A percentile compares a stretch with the other conserved stretches of the same genome.
phyloP scores from a whole-genome alignment of 2,888 invertebrate genomes.

The Epinotia demarniana region DNA sequence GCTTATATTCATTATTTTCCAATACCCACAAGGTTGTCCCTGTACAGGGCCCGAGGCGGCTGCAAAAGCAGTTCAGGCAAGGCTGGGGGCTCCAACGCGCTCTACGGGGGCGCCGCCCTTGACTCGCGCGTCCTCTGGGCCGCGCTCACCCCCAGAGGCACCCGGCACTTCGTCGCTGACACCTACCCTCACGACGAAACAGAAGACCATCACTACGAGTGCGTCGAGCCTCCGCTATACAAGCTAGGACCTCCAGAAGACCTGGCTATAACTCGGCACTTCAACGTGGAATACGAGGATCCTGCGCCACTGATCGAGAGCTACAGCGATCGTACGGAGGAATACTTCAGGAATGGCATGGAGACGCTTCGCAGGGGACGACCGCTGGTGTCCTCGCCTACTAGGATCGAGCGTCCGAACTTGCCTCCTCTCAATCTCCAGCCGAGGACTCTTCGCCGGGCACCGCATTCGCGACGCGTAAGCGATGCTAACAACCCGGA shows the following conservation, averaged over 20 bases:
- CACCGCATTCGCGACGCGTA: slow-evolving; percentile 79
- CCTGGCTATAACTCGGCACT: slow-evolving; percentile 88
- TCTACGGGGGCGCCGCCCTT: slow-evolving; percentile 82
- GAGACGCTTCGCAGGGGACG: slow-evolving; percentile 82
- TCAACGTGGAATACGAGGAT: slow-evolving; percentile 93
- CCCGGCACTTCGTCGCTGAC: slow-evolving; percentile 90
- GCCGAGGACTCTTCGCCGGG: slow-evolving; percentile 79
- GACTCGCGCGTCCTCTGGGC: slow-evolving; percentile 92
- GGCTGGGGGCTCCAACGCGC: slow-evolving; percentile 76
- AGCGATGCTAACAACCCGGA: slow-evolving; percentile 79
- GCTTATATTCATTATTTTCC: slow-evolving; percentile 38
- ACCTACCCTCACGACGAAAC: slow-evolving; percentile 86
- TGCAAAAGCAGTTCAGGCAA: slow-evolving; percentile 84
- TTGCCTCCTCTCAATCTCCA: slow-evolving; percentile 90
- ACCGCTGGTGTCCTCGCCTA: slow-evolving; percentile 91
- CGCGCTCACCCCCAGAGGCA: slow-evolving; percentile 92
- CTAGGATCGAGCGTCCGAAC: slow-evolving; percentile 92
- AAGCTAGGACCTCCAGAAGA: slow-evolving; percentile 80
- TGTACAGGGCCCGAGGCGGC: slow-evolving; percentile 74
- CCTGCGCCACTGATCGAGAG: slow-evolving; percentile 90
- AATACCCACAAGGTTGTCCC: slow-evolving; percentile 49
- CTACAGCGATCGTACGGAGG: slow-evolving; percentile 84
- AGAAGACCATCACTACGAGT: slow-evolving; percentile 89
- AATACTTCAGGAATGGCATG: slow-evolving; percentile 77
- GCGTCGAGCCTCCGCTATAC: slow-evolving; percentile 85